Base-by-base conservation (phyloP, 2,888 invertebrate genomes). In the Idaea dimidiata region DNA sequence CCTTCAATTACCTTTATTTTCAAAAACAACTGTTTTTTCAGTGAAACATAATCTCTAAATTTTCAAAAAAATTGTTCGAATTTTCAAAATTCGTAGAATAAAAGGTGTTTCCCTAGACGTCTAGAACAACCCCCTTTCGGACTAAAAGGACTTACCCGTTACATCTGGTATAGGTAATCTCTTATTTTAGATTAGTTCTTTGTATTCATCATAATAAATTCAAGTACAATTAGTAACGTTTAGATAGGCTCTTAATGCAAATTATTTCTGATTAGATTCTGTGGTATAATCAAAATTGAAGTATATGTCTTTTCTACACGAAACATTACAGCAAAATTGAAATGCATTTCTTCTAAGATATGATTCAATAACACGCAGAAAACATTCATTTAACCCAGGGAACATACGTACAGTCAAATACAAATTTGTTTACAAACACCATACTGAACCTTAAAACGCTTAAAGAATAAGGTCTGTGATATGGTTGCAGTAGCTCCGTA, bases 401-500 rank as follows among this genome's bases (percentile, higher is more conserved):
- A 10, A 43, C 3, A 3, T 43, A 8, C 14, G 14, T 43, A 43
- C 43, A 43, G 43, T 43, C 43, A 8, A 43, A 14, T 43, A 43
- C 43, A 43, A 43, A 43, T 14, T 43, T 43, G 0, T 43, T 43
- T 43, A 43, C 43, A 43, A 43, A 43, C 43, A 14, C 43, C 43
- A 43, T 10, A 43, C 43, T 43, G 43, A 8, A 43, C 43, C 43
- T 43, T 43, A 43, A 43, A 5, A 24, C 24, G 3, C 24, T 24
- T 24, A 3, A 24, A 24, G 43, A 43, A 14, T 4, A 43, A 43
- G 43, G n/a, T n/a, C n/a, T n/a, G n/a, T n/a, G n/a, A n/a, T n/a
- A n/a, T n/a, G n/a, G 43, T 10, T 43, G 43, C 43, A 43, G 32
- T 57, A 16, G 14, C 17, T 57, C 54, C 43, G 58, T 58, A 43